Conservation (phyloP, 2,113 vertebrate genomes). For the Seriola aureovittata region DNA sequence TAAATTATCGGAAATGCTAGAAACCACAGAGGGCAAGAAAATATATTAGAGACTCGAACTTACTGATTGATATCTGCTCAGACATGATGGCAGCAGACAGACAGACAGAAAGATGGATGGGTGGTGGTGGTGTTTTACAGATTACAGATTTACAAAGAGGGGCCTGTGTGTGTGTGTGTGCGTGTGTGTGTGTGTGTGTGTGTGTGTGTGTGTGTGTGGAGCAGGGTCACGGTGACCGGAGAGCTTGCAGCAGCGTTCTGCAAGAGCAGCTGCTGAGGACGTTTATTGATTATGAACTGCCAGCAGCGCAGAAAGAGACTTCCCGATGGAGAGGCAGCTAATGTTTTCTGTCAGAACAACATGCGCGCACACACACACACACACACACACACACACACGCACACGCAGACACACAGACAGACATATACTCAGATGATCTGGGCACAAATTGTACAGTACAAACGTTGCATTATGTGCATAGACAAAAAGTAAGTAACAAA, state of each 20-base stretch:
- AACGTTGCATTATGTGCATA: not conserved
- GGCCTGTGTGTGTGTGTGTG: too few species aligned
- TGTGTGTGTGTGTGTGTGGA: too few species aligned
- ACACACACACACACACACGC: too few species aligned
- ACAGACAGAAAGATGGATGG: not conserved
- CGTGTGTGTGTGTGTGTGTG: too few species aligned
- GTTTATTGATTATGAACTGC: conserved; percentile 40
- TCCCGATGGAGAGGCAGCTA: not conserved
- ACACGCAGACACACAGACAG: too few species aligned
- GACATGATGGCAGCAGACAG: not conserved
- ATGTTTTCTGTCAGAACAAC: not conserved
- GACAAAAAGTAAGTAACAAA: not conserved
- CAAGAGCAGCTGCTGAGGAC: conserved; percentile 16
- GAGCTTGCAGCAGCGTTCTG: conserved; percentile 16
- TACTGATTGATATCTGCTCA: not conserved
- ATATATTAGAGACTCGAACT: too few species aligned
- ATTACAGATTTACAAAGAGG: too few species aligned
- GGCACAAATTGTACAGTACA: not conserved
- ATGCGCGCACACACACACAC: not conserved
- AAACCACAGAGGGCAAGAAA: too few species aligned
- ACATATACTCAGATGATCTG: not conserved
- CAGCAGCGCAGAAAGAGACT: not conserved
- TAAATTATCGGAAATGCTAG: not conserved
- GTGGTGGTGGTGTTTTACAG: not conserved
- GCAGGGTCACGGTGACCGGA: conserved; percentile 20